phyloP scores from a whole-genome alignment of 2,888 invertebrate species.

The Arge pagana region DNA sequence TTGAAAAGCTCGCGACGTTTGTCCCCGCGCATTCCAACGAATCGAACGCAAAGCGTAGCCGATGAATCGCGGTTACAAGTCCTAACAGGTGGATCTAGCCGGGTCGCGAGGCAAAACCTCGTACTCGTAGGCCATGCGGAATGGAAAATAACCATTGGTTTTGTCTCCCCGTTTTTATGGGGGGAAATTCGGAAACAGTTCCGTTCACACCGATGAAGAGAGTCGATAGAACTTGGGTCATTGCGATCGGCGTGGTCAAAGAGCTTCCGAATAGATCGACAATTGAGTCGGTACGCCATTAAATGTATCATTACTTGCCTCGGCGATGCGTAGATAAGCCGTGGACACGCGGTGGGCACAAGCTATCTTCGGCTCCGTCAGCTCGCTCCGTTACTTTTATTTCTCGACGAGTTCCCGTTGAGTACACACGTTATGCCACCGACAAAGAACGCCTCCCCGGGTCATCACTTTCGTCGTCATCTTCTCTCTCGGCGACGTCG shows the following conservation, averaged over 20 bases:
- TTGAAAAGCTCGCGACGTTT: too few species aligned
- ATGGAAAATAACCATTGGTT: too few species aligned
- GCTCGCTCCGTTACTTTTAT: background rate
- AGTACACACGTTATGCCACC: background rate
- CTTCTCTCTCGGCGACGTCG: background rate
- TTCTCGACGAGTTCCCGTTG: slow-evolving; percentile 20
- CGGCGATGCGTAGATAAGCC: slow-evolving; percentile 25
- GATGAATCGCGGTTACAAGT: too few species aligned
- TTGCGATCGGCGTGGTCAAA: slow-evolving; percentile 18
- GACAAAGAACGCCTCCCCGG: slow-evolving; percentile 18
- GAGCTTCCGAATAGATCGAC: slow-evolving; percentile 26
- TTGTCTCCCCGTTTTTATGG: too few species aligned
- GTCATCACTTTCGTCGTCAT: background rate
- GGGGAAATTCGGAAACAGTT: too few species aligned
- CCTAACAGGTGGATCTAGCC: too few species aligned
- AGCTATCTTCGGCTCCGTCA: background rate
- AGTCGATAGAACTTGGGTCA: too few species aligned
- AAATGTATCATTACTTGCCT: slow-evolving; percentile 25
- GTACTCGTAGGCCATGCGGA: too few species aligned
- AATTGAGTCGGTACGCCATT: slow-evolving; percentile 24
- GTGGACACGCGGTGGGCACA: slow-evolving; percentile 4
- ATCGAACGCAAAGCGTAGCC: too few species aligned
- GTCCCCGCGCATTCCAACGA: too few species aligned
- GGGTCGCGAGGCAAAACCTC: too few species aligned
- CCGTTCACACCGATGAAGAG: too few species aligned